phyloP scores from a whole-genome alignment of 2,113 vertebrate genomes.

The Triplophysa dalaica region DNA sequence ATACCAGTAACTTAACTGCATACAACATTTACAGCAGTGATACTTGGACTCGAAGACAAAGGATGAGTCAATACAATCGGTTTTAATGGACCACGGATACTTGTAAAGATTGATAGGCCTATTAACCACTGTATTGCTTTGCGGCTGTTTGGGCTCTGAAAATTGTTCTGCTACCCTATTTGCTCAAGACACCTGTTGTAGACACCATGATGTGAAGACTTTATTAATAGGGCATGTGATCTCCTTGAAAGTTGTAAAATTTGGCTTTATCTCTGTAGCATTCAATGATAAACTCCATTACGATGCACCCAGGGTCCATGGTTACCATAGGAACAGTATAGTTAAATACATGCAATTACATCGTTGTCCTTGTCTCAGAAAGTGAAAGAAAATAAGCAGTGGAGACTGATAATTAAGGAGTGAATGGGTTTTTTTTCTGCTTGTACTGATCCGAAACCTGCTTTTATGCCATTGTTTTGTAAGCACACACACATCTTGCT shows the following conservation, averaged over 20 bases:
- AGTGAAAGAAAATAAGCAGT: conserved; percentile 6
- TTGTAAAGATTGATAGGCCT: conserved; percentile 18
- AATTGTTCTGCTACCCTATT: not conserved
- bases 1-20: not conserved
- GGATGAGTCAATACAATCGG: not conserved
- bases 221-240: conserved; percentile 3
- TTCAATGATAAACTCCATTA: conserved; percentile 15
- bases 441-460: not conserved
- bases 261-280: not conserved
- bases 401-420: not conserved
- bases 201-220: conserved; percentile 5
- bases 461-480: not conserved
- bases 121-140: conserved; percentile 18
- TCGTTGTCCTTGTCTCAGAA: conserved; percentile 31
- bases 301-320: conserved; percentile 1
- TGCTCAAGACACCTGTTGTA: not conserved
- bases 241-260: not conserved
- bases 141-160: not conserved
- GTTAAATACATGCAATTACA: conserved; percentile 48
- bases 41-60: not conserved
- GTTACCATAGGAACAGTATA: conserved; percentile 50
- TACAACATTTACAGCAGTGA: not conserved
- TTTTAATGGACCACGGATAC: conserved; percentile 13
- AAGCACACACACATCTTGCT: no score
- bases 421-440: no score